Conservation (phyloP, 2,797 vertebrate genomes). For the Anomalospiza imberbis region DNA sequence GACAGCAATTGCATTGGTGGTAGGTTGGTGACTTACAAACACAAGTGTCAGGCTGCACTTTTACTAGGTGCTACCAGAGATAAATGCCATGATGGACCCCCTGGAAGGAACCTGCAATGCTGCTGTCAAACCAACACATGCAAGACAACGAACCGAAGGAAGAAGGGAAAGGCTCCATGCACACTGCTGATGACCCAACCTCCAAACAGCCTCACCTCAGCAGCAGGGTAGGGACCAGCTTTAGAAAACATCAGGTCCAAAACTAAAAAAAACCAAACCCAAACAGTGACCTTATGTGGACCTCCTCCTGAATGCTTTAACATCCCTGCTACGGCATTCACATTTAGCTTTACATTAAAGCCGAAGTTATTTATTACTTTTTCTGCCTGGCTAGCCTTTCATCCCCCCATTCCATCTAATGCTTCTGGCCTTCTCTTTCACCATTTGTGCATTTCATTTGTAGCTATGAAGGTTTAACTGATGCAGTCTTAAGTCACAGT, state of each 20-base stretch:
- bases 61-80: not conserved
- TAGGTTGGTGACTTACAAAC: not conserved
- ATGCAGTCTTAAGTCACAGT: not conserved
- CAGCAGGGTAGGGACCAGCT: not conserved
- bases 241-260: not conserved
- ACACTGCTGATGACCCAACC: not conserved
- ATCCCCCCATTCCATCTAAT: not conserved
- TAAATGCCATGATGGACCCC: not conserved
- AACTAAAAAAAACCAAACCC: fast-evolving
- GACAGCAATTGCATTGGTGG: not conserved
- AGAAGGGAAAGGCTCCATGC: fast-evolving
- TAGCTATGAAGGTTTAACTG: not conserved
- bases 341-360: not conserved
- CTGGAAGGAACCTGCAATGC: not conserved
- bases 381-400: not conserved
- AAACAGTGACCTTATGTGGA: not conserved
- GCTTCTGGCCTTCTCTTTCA: not conserved
- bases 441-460: not conserved
- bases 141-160: fast-evolving
- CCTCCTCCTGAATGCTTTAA: not conserved
- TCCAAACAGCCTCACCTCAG: not conserved
- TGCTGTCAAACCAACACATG: not conserved
- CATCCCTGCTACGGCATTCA: not conserved
- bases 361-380: not conserved
- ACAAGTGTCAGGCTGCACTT: not conserved